Evolutionary conservation across 2,113 vertebrate genomes (phyloP).

Genomic region (Salvator merianae): DNA sequence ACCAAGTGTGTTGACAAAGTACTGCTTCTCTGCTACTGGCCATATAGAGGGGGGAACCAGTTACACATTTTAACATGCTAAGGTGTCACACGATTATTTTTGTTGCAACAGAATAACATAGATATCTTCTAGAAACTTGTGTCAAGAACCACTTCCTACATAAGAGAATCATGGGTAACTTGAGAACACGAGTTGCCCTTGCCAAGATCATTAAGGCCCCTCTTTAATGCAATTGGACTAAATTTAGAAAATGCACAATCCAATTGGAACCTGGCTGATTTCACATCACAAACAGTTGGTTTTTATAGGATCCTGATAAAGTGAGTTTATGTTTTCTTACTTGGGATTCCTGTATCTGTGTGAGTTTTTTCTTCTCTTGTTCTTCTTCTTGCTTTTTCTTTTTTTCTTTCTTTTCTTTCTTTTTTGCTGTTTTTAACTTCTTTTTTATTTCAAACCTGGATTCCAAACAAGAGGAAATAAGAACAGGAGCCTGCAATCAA

Average conservation of each 20-base stretch:
- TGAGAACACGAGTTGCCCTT: not conserved
- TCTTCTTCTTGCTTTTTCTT: conserved; percentile 98
- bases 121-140: not conserved
- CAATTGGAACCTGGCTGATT: not conserved
- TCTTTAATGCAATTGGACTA: not conserved
- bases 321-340: conserved; percentile 73
- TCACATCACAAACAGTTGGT: not conserved
- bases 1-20: not conserved
- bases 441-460: conserved; percentile 98
- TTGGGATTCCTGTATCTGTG: conserved; percentile 94
- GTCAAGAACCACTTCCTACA: not conserved
- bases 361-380: conserved; percentile 94
- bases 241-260: not conserved
- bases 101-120: not conserved
- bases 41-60: not conserved
- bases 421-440: conserved; percentile 97
- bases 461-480: conserved; percentile 30
- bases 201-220: not conserved
- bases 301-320: not conserved
- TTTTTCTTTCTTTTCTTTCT: conserved; percentile 98
- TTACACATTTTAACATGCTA: not conserved
- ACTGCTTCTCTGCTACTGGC: not conserved
- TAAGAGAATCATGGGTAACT: not conserved
- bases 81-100: not conserved
- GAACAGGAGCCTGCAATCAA: not conserved